These are phyloP conservation scores for Willowsia nigromaculata DNA, from an alignment of 2,888 invertebrate genomes.

Conservation along the genomic window DNA sequence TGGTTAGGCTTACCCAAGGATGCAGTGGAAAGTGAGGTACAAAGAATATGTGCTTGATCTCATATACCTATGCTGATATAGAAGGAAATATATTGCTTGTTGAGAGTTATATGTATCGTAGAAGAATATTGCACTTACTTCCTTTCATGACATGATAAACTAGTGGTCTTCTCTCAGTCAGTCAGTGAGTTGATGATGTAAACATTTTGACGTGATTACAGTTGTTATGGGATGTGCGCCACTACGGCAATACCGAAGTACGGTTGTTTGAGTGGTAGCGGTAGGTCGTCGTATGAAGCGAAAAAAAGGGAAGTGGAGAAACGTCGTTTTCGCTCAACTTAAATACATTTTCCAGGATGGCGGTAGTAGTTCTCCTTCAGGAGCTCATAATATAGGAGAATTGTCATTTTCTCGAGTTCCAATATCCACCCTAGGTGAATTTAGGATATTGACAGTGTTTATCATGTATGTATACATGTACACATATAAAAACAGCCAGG, in stretches of 20 bases:
- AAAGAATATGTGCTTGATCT: neutral
- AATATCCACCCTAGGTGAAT: neutral
- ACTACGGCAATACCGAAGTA: neutral
- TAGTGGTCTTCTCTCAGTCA: slow-evolving; percentile 21
- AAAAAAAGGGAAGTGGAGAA: slow-evolving; percentile 45
- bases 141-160: slow-evolving; percentile 61
- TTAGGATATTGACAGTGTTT: neutral
- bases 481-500: slow-evolving; percentile 34
- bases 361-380: neutral
- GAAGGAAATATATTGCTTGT: too few species aligned
- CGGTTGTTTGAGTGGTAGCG: neutral
- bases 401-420: slow-evolving; percentile 31
- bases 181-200: slow-evolving; percentile 52
- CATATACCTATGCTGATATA: slow-evolving; percentile 11
- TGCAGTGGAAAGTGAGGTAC: slow-evolving; percentile 8
- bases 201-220: slow-evolving; percentile 68
- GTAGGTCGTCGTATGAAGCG: neutral
- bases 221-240: slow-evolving; percentile 20
- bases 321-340: slow-evolving; percentile 23
- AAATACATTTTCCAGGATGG: neutral
- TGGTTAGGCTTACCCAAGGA: neutral
- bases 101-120: too few species aligned
- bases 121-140: neutral
- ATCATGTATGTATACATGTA: slow-evolving; percentile 32
- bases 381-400: neutral